Evolutionary conservation across 2,888 invertebrate genomes (phyloP), one percentile per base, ranked within the genome.

Genomic region (Dinocampus coccinellae): DNA sequence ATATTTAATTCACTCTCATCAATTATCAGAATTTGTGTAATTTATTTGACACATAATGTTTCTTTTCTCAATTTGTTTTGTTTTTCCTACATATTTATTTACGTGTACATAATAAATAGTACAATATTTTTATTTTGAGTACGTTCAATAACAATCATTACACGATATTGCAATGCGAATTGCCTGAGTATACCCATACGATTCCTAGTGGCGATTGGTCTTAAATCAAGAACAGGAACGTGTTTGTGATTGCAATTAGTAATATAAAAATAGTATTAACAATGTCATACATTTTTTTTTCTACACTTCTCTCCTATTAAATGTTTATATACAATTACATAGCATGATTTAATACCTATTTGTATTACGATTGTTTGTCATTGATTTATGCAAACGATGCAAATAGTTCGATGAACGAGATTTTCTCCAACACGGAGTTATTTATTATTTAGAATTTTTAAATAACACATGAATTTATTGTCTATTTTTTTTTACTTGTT

Each of bases 51-150:
- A 58, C 16, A 34, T 7, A 20, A 24, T 26, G 7, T 42, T 58
- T 58, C 63, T 36, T 61, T 71, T 42, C 16, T 58, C 22, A 42
- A 67, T 71, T 69, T 60, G 34, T 66, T 65, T 55, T 61, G 16
- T 39, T 16, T 26, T 22, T 53, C 36, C 61, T 26, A 20, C 36
- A 58, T 65, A 55, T 61, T 66, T 61, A 64, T 66, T 66, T 34
- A 47, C 24, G 60, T 65, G 70, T 60, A 70, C 70, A 65, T 65
- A 61, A 36, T 52, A 53, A 70, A 63, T 63, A 34, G 69, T 61
- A 55, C 62, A 39, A 69, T 65, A 16, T 39, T 65, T 65, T 58
- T 58, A 58, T 29, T 36, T 47, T 36, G 34, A 34, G 55, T 55
- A 66, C 39, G n/a, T 55, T 55, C 36, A 66, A 64, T 52, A 52